Base-by-base conservation (phyloP, 2,797 vertebrate genomes). In the Balearica regulorum region DNA sequence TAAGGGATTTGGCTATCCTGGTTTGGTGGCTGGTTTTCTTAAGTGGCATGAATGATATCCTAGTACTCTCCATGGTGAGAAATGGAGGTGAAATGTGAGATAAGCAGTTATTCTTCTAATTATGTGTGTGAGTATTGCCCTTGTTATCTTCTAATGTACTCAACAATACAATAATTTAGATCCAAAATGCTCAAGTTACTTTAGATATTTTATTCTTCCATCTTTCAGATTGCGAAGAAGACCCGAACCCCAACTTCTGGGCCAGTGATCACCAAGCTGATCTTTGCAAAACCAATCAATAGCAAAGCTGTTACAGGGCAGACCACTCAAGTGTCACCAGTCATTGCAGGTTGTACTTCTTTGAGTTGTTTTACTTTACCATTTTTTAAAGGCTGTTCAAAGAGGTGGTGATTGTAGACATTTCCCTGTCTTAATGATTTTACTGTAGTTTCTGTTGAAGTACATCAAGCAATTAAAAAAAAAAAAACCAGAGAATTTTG, bases 231-330 rank as follows among this genome's bases (percentile, higher is more conserved):
- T 95, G 98, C 99, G 16, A 99, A 99, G 98, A 99, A 99, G 98
- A 98, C 98, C 6, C 98, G 99, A 76, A 98, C 98, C 41, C 99
- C 99, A 83, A 99, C 99, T 29, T 98, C 99, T 60, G 99, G 99
- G 58, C 99, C 99, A 4, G 99, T 99, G 92, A 99, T 99, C 97
- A 99, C 99, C 85, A 99, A 99, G 97, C 98, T 99, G 80, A 99
- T 99, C 97, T 99, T 99, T 98, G 99, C 99, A 91, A 99, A 99
- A 97, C 99, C 99, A n/a, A 98, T 99, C 48, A 99, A 99, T 98
- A 99, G 98, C 98, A 99, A 99, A 98, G 98, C 98, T 76, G 97
- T 99, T 48, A 98, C 98, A 94, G 98, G 98, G 91, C 99, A 99
- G 98, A 98, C 98, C 18, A 98, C 98, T 95, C 98, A 99, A 54